Base-by-base conservation (phyloP, 1,140 invertebrate species). In the Oryctes rhinoceros region DNA sequence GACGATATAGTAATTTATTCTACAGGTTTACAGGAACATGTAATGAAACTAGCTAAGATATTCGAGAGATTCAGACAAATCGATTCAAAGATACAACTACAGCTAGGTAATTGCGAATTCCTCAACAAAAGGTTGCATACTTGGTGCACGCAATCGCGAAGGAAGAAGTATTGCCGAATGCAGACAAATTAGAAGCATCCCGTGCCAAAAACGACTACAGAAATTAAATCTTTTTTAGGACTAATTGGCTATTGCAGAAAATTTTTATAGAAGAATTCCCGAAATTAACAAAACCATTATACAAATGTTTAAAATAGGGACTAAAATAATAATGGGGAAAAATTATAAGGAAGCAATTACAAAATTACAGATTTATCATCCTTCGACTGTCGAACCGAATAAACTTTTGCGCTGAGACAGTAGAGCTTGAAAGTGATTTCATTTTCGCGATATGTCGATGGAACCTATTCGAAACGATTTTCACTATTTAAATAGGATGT, bases 1-100 rank as follows among this genome's bases (percentile, higher is more conserved):
- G 87, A 88, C 39, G 39, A 44, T 4, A 39, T 39, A 5, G 5
- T 44, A 44, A 44, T 44, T 7, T 44, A 44, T 44, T 44, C 5
- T 44, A 3, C 39, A 44, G 5, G 39, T 44, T 10, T 44, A 44
- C 39, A 44, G 39, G 3, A 44, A 44, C 3, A 44, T 44, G 1
- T 44, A 44, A 44, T 10, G 39, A 30, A 30, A 30, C 24, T 30
- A 30, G 24, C 24, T 30, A 44, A 44, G 5, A 4, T 53, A 9
- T 9, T 53, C 49, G n/a, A 53, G 13, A 11, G 49, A n/a, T 53
- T 53, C 2, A 11, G 49, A 11, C 4, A 13, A 3, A 11, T 13
- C 10, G 13, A 53, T 13, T 53, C 3, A 13, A 53, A 53, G 13
- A 53, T n/a, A n/a, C n/a, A n/a, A n/a, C n/a, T 53, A 3, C 3